Base-by-base conservation (phyloP, 2,888 invertebrate species). In the Ectropis crepuscularia region DNA sequence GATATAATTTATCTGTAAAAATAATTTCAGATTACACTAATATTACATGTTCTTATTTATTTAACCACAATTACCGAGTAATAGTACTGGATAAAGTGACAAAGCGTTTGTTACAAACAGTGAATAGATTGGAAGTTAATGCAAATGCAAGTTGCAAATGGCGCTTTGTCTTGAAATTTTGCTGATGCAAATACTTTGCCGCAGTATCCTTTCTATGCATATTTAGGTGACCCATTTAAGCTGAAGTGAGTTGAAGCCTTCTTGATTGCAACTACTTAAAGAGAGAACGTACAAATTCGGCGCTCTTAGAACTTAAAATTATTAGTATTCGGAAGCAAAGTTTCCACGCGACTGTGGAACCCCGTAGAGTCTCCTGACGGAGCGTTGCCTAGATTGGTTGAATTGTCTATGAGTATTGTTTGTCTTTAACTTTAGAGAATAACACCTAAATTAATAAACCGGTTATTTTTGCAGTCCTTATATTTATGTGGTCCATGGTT, bases 101-200 rank as follows among this genome's bases (percentile, higher is more conserved):
- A 50, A 58, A 28, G 39, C 10, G 28, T 37, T 54, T 36, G 41
- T 49, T 11, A 28, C 50, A 50, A 63, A 46, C 51, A 48, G 53
- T 36, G 53, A 60, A 64, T 57, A 57, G 60, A 70, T 72, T 68
- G 67, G 63, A 60, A 60, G 45, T 63, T 65, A 62, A 68, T 71
- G 63, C 59, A 73, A 68, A 70, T 71, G 68, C 65, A 68, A 67
- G 69, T 74, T 69, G 74, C 76, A 76, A 78, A 76, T 69, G 65
- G 68, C 61, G 66, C 70, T 68, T 70, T 72, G 72, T 71, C 71
- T 70, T 67, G 57, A 55, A 68, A 70, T 68, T 69, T 61, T 10
- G 65, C 68, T 67, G 65, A 74, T 70, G 73, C 73, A 73, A 76
- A 74, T 75, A 77, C 70, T 78, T 76, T 70, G 51, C 79, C 79